phyloP scores from a whole-genome alignment of 2,888 invertebrate genomes.

The Dusona sp. region DNA sequence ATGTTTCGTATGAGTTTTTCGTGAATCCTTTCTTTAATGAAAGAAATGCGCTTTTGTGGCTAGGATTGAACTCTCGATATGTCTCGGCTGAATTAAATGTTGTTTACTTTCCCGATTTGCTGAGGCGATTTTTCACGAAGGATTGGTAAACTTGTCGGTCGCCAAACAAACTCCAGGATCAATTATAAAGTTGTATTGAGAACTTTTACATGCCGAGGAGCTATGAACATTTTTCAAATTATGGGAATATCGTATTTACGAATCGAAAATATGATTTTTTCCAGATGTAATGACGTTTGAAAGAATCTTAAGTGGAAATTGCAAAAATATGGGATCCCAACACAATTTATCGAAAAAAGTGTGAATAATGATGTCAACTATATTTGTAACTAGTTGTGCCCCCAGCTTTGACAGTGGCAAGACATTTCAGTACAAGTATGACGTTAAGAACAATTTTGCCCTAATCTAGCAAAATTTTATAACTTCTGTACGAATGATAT shows the following conservation, averaged over 20 bases:
- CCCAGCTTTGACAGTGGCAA: no score
- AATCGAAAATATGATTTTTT: neutral
- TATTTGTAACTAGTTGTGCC: no score
- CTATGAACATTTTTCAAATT: neutral
- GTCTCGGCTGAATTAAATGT: neutral
- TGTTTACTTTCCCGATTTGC: neutral
- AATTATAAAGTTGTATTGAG: neutral
- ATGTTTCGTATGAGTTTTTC: neutral
- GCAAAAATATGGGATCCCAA: neutral
- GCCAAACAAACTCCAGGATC: neutral
- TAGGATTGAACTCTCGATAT: neutral
- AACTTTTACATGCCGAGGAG: neutral
- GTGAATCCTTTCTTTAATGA: neutral
- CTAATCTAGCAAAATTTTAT: no score
- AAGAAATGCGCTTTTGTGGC: neutral
- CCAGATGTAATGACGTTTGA: no score
- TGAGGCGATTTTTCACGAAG: neutral
- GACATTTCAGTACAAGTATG: no score
- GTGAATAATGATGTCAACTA: neutral
- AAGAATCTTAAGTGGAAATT: neutral
- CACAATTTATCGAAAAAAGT: neutral
- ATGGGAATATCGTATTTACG: neutral
- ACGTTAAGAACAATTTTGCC: no score
- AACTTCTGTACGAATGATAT: no score
- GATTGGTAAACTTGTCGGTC: neutral